phyloP scores from a whole-genome alignment of 2,797 vertebrate species.

The Myotis planiceps region DNA sequence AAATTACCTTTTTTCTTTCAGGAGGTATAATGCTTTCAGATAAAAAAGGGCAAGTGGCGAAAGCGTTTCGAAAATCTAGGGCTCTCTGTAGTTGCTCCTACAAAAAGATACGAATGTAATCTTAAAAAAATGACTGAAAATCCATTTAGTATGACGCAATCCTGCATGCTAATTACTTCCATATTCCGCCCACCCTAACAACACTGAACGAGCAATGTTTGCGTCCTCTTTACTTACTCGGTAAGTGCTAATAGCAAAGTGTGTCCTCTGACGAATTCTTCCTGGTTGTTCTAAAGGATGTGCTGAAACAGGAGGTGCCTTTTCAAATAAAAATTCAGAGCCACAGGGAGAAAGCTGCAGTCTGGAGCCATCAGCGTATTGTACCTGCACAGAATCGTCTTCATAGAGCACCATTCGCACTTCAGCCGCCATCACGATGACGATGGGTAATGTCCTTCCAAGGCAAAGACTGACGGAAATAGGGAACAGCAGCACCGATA shows the following conservation, averaged over 20 bases:
- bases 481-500: not conserved
- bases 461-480: not conserved
- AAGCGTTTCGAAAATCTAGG: slow-evolving; percentile 92
- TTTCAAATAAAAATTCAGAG: slow-evolving; percentile 90
- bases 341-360: slow-evolving; percentile 93
- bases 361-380: slow-evolving; percentile 84
- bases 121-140: not conserved
- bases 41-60: slow-evolving; percentile 90
- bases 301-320: slow-evolving; percentile 73
- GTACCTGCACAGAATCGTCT: slow-evolving; percentile 91
- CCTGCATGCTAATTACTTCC: not conserved
- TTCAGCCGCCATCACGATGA: slow-evolving; percentile 36
- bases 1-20: slow-evolving; percentile 88
- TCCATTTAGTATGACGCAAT: not conserved
- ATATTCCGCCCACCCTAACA: not conserved
- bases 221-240: slow-evolving; percentile 84
- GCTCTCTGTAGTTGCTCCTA: slow-evolving; percentile 89
- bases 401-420: slow-evolving; percentile 88
- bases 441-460: not conserved
- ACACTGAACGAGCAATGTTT: not conserved
- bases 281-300: slow-evolving; percentile 86
- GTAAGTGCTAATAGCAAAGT: slow-evolving; percentile 90
- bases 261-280: slow-evolving; percentile 89
- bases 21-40: slow-evolving; percentile 88
- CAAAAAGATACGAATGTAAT: not conserved